Percentiles rank a stretch among this genome's conserved stretches.
These are phyloP conservation scores for Labeo catla DNA, from an alignment of 2,113 vertebrate species.

Conservation along the genomic window DNA sequence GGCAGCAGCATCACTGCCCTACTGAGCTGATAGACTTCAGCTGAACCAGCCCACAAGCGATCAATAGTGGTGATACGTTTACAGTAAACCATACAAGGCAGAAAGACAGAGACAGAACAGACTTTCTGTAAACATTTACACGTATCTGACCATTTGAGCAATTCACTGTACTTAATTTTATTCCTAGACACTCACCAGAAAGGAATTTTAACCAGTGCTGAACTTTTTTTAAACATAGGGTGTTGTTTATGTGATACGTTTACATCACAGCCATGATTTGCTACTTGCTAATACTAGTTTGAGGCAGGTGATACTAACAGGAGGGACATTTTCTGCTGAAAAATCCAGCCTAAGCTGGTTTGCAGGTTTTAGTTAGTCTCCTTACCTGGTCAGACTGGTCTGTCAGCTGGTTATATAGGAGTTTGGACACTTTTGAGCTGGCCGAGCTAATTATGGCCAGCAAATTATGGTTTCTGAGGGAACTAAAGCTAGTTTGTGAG, in stretches of 20 bases:
- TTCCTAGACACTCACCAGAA: neutral
- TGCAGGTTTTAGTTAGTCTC: neutral
- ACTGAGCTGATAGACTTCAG: conserved; percentile 15
- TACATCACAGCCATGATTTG: neutral
- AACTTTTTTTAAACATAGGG: neutral
- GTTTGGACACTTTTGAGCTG: neutral
- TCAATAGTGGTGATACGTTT: conserved; percentile 43
- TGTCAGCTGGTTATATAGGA: neutral
- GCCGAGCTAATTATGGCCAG: no score
- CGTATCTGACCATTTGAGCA: neutral
- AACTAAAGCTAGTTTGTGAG: no score
- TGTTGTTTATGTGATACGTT: conserved; percentile 1
- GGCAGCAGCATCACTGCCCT: conserved; percentile 2
- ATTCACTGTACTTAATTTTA: neutral
- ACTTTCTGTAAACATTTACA: neutral
- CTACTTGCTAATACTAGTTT: neutral
- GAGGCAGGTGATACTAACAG: neutral
- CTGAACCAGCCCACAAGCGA: conserved; percentile 11
- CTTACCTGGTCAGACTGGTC: neutral
- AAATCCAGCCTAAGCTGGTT: neutral
- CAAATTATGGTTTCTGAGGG: no score
- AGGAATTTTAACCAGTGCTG: neutral
- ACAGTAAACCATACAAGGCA: conserved; percentile 53
- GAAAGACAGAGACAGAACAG: conserved; percentile 1
- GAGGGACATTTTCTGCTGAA: neutral